A percentile compares a stretch with the other conserved stretches of the same genome.
phyloP scores from a whole-genome alignment of 2,797 vertebrate genomes.

The Astyanax mexicanus region DNA sequence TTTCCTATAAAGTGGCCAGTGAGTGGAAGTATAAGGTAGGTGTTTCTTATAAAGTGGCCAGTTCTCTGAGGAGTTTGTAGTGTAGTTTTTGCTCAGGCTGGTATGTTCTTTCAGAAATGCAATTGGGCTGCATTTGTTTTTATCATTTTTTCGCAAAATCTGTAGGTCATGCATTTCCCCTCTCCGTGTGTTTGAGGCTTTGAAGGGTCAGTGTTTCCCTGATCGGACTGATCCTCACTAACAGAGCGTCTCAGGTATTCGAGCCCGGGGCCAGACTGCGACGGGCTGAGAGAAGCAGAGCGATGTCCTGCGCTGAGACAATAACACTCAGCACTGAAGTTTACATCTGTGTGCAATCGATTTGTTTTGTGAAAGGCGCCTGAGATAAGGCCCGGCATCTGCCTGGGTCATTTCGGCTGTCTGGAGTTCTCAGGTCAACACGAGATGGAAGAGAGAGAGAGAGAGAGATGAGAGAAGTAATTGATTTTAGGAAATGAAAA shows the following conservation, averaged over 20 bases:
- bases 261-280: not conserved
- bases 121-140: not conserved
- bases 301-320: not conserved
- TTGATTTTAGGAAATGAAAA: no score
- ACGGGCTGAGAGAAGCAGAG: not conserved
- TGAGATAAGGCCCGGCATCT: not conserved
- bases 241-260: not conserved
- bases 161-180: not conserved
- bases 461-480: not conserved
- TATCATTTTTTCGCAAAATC: not conserved
- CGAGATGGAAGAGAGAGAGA: not conserved
- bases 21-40: no score
- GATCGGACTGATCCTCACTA: not conserved
- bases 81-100: not conserved
- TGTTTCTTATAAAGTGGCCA: no score
- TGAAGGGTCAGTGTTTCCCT: not conserved
- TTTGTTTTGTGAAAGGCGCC: constrained; percentile 24
- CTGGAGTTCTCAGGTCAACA: not conserved
- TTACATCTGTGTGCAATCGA: not conserved
- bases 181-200: not conserved
- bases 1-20: no score
- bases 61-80: no score
- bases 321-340: not conserved
- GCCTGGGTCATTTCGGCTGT: not conserved
- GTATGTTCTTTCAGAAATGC: not conserved